These are phyloP conservation scores for Mystacornis crossleyi DNA, from an alignment of 2,113 vertebrate genomes.

Conservation along the genomic window DNA sequence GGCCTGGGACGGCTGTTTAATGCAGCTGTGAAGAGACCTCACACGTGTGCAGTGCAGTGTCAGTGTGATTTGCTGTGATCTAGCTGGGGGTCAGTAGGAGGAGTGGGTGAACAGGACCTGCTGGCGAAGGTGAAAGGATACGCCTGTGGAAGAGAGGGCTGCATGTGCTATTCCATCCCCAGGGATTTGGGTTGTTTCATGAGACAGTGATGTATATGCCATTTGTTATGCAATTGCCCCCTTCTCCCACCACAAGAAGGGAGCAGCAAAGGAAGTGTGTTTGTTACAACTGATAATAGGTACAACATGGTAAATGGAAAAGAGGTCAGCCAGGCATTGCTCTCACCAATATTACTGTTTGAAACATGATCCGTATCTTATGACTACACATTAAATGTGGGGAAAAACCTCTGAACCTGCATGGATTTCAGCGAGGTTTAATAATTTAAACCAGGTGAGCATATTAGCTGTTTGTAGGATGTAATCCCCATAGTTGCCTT, in stretches of 20 bases:
- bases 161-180: neutral
- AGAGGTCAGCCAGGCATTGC: neutral
- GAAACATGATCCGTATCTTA: neutral
- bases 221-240: neutral
- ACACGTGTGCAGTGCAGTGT: accelerated
- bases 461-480: neutral
- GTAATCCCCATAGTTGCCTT: neutral
- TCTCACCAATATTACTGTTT: neutral
- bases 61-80: accelerated
- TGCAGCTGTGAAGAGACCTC: neutral
- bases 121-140: neutral
- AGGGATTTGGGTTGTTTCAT: neutral
- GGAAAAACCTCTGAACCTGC: neutral
- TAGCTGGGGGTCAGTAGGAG: neutral
- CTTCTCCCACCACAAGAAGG: neutral
- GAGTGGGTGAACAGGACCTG: neutral
- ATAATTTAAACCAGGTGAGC: slow-evolving; percentile 25
- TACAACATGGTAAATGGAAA: neutral
- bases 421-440: neutral
- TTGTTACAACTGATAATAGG: neutral
- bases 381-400: neutral
- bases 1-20: neutral
- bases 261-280: neutral
- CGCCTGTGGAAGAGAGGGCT: accelerated
- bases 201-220: too few species aligned